Conservation (phyloP, 2,113 vertebrate species). For the Rutilus rutilus region DNA sequence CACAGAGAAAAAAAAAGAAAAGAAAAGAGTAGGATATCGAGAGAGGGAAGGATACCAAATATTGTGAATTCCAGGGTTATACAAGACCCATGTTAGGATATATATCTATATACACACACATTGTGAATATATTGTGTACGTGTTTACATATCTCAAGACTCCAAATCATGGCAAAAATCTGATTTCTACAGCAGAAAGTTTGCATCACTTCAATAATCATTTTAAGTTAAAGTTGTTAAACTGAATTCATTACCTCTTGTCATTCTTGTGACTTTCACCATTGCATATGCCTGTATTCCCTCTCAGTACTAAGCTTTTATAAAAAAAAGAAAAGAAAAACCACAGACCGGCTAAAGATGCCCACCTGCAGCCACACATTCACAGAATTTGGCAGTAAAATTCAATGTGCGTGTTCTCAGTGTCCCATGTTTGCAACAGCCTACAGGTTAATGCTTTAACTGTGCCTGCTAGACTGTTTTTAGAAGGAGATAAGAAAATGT, state of each 20-base stretch:
- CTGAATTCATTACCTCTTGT: background rate
- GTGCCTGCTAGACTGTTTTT: background rate
- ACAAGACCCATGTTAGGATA: background rate
- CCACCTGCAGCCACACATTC: background rate
- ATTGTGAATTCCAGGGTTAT: background rate
- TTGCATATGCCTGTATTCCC: background rate
- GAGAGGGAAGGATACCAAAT: background rate
- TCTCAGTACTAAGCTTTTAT: background rate
- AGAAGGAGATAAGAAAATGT: background rate
- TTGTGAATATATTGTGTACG: background rate
- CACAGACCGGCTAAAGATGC: background rate
- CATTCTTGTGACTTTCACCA: background rate
- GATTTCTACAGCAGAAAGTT: background rate
- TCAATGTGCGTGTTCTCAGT: background rate
- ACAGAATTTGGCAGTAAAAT: background rate
- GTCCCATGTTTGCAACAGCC: background rate
- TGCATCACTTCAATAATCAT: background rate
- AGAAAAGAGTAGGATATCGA: background rate
- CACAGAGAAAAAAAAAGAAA: background rate
- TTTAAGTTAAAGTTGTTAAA: background rate
- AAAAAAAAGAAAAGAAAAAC: background rate
- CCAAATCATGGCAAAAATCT: background rate
- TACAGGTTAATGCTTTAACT: constrained; percentile 22
- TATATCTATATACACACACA: background rate
- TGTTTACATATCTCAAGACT: background rate